Evolutionary conservation across 2,113 vertebrate genomes (phyloP).

Genomic region (Nycticryphes semicollaris): DNA sequence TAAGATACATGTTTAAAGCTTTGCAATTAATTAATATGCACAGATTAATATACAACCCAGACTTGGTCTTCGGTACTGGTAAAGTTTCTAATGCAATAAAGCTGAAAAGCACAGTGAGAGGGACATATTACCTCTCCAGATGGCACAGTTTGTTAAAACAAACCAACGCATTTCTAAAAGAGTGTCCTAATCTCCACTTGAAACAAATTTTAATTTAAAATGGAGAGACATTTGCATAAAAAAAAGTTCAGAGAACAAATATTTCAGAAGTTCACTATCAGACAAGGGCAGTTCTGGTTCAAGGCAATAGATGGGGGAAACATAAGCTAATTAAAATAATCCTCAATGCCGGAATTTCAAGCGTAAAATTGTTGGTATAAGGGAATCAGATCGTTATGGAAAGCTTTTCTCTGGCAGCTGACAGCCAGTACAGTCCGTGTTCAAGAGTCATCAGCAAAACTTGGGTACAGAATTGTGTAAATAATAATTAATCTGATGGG

Average conservation of each 20-base stretch:
- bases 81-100: conserved; percentile 3
- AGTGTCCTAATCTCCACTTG: not conserved
- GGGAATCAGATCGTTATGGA: not conserved
- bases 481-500: not conserved
- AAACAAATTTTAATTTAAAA: conserved; percentile 24
- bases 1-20: not conserved
- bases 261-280: not conserved
- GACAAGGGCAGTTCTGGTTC: not conserved
- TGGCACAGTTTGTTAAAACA: conserved; percentile 35
- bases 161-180: not conserved
- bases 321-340: not conserved
- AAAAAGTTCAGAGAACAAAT: not conserved
- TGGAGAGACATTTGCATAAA: not conserved
- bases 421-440: not conserved
- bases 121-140: conserved; percentile 4
- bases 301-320: not conserved
- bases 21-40: not conserved
- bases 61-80: not conserved
- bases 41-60: not conserved
- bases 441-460: not conserved
- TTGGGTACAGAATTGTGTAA: not conserved
- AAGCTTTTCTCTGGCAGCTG: not conserved
- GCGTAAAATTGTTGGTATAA: not conserved
- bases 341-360: not conserved
- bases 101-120: not conserved